phyloP scores from a whole-genome alignment of 2,888 invertebrate genomes.

The Serrognathus titanus region DNA sequence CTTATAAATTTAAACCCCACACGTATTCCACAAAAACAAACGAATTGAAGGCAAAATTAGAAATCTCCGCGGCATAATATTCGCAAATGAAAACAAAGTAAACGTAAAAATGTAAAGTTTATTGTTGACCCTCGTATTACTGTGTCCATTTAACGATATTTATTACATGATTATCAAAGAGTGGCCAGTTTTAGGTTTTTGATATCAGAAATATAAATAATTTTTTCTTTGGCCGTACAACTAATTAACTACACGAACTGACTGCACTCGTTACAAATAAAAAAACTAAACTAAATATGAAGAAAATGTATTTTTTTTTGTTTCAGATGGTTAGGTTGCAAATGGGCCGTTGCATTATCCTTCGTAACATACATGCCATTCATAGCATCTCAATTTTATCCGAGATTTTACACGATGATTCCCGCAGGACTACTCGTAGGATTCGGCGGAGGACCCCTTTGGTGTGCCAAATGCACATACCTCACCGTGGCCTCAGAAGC shows the following conservation, averaged over 20 bases:
- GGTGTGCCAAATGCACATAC: constrained; percentile 96
- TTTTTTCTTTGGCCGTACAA: not conserved
- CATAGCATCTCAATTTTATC: constrained; percentile 87
- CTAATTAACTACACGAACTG: too few relatives aligned
- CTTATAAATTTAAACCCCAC: too few relatives aligned
- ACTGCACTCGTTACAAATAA: too few relatives aligned
- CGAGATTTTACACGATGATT: constrained; percentile 77
- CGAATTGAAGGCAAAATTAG: too few relatives aligned
- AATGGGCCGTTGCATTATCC: constrained; percentile 82
- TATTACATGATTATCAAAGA: too few relatives aligned
- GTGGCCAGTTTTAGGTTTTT: not conserved
- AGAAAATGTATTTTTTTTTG: not conserved
- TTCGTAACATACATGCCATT: constrained; percentile 90
- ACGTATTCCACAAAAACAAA: too few relatives aligned
- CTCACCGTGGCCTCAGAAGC: constrained; percentile 80
- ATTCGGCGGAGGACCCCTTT: constrained; percentile 86
- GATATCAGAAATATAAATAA: not conserved
- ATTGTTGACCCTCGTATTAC: too few relatives aligned
- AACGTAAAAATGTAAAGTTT: too few relatives aligned
- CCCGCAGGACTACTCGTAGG: constrained; percentile 82
- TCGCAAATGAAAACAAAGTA: too few relatives aligned
- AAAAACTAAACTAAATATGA: too few relatives aligned
- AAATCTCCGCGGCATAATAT: too few relatives aligned
- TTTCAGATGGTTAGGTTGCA: constrained; percentile 80
- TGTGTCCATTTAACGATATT: too few relatives aligned